phyloP scores from a whole-genome alignment of 2,113 vertebrate species.

The Apeltes quadracus region DNA sequence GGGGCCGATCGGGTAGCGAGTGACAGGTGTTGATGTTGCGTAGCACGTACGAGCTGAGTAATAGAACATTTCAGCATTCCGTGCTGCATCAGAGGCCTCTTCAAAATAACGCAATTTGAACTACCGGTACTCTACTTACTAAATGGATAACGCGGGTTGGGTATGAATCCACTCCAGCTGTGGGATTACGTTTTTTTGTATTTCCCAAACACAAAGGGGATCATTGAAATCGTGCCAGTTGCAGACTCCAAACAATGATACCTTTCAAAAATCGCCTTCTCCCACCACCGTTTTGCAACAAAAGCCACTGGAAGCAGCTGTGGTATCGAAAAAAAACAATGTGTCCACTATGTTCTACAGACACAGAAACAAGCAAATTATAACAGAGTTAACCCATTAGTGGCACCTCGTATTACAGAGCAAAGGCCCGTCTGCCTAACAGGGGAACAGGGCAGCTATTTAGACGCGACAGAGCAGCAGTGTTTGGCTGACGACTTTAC shows the following conservation, averaged over 20 bases:
- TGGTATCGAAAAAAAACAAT: slow-evolving; percentile 39
- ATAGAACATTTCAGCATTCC: neutral
- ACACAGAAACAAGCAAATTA: slow-evolving; percentile 44
- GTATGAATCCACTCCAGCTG: neutral
- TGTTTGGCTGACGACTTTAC: slow-evolving; percentile 47
- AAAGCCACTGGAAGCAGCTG: slow-evolving; percentile 56
- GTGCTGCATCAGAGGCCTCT: too few species aligned
- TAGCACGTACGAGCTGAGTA: neutral
- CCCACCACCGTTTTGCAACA: slow-evolving; percentile 50
- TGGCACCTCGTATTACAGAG: slow-evolving; percentile 35
- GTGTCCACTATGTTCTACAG: slow-evolving; percentile 53
- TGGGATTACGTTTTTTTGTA: neutral
- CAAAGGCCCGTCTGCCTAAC: slow-evolving; percentile 47
- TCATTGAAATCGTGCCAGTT: slow-evolving; percentile 37
- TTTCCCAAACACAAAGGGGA: slow-evolving; percentile 34
- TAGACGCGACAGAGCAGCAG: slow-evolving; percentile 56
- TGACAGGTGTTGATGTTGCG: too few species aligned
- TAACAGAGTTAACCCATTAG: slow-evolving; percentile 68
- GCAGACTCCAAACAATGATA: slow-evolving; percentile 45
- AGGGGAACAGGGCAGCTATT: slow-evolving; percentile 59
- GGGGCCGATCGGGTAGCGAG: too few species aligned
- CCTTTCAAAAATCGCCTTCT: slow-evolving; percentile 51
- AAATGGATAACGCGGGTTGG: neutral
- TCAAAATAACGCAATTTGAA: neutral
- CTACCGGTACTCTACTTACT: neutral